Base-by-base conservation (phyloP, 2,888 invertebrate species). In the Aplocera efformata region DNA sequence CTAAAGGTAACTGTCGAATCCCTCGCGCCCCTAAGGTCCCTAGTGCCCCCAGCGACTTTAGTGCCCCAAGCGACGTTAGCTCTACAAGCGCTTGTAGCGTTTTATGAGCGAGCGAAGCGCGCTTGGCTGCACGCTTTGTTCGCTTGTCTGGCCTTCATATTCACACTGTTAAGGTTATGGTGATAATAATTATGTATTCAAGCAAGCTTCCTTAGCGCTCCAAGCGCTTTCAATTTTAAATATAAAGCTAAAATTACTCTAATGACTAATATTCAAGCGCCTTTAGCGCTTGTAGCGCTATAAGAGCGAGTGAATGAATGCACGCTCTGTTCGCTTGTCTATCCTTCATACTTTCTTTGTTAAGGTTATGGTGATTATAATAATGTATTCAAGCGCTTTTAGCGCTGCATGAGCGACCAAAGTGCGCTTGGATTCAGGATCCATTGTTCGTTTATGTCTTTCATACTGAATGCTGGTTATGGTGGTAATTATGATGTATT, bases 1-100 rank as follows among this genome's bases (percentile, higher is more conserved):
- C 85, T 90, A 59, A 92, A 92, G 91, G 92, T 91, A 89, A 89
- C 76, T 67, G 50, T 60, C 52, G 31, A 29, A 21, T 10, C 49
- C 26, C 31, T 35, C 42, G 44, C 32, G 44, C 47, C 25, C 28
- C 39, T 25, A 8, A 2, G 1, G 8, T 17, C 7, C 21, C 6
- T 29, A 8, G 11, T 5, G 10, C 17, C 25, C 17, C 21, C 17
- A 20, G 9, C 6, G 11, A 17, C 29, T 7, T 21, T 10, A n/a
- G 9, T 10, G 6, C 23, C 40, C 20, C 34, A 34, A 38, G 42
- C 38, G 5, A 53, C 56, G 56, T 51, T 65, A 20, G 21, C 30
- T 6, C 7, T 13, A 8, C n/a, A 17, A 17, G 13, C 13, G 13
- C 13, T 17, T 17, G 2, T 5, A 17, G 13, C 13, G 13, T 5